Evolutionary conservation across 2,113 vertebrate species (phyloP).

Genomic region (Xyrauchen texanus): DNA sequence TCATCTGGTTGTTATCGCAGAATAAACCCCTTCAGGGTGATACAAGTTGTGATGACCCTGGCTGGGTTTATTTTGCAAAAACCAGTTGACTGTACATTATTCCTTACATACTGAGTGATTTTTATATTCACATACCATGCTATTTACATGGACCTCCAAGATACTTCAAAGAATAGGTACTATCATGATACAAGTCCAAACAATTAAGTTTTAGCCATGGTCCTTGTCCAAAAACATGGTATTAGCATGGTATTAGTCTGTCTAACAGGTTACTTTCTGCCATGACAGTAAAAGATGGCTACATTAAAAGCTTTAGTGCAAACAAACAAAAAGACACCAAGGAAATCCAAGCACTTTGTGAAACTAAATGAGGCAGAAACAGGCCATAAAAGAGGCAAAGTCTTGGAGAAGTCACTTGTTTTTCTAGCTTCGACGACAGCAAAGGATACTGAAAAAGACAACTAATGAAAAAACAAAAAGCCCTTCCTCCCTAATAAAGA

Average conservation of each 20-base stretch:
- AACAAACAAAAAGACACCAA: slow-evolving; percentile 39
- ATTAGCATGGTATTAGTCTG: neutral
- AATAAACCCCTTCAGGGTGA: too few species aligned
- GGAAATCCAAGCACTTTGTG: slow-evolving; percentile 43
- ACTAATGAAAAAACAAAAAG: slow-evolving; percentile 32
- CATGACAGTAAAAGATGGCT: slow-evolving; percentile 36
- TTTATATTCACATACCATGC: too few species aligned
- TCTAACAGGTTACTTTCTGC: neutral
- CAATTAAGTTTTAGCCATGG: too few species aligned
- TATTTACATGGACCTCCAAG: too few species aligned
- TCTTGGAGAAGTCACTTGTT: slow-evolving; percentile 29
- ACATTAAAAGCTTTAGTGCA: slow-evolving; percentile 43
- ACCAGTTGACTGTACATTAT: too few species aligned
- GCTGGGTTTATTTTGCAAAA: too few species aligned
- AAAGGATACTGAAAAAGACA: slow-evolving; percentile 30
- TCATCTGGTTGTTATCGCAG: too few species aligned
- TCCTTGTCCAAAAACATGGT: too few species aligned
- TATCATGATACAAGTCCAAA: too few species aligned
- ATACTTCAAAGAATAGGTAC: too few species aligned
- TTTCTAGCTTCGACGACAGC: slow-evolving; percentile 36
- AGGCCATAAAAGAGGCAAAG: slow-evolving; percentile 44
- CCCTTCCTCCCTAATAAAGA: slow-evolving; percentile 1
- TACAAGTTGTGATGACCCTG: too few species aligned
- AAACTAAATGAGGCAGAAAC: slow-evolving; percentile 43
- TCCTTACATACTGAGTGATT: too few species aligned